Percentiles rank a stretch among this genome's conserved stretches.
These are phyloP conservation scores for Trichoplusia ni DNA, from an alignment of 1,140 invertebrate species.

Conservation along the genomic window DNA sequence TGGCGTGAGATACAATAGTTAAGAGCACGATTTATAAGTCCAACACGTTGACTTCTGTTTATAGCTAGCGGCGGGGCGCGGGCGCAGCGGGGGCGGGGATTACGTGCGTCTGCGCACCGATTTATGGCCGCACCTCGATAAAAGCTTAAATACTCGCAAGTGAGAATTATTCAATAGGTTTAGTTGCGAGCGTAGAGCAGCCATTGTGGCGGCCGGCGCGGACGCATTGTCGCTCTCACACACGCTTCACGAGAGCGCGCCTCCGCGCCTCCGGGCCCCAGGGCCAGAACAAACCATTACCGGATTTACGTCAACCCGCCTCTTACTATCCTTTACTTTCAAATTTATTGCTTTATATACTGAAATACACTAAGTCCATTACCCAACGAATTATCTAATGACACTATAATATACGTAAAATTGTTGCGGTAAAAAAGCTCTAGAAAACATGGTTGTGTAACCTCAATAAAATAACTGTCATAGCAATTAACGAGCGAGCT, in stretches of 20 bases:
- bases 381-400: no score
- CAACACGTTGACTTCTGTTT: constrained; percentile 81
- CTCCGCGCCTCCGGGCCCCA: no score
- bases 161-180: constrained; percentile 71
- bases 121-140: constrained; percentile 77
- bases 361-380: constrained; percentile 1
- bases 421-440: no score
- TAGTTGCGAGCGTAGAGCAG: constrained; percentile 49
- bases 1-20: constrained; percentile 81
- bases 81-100: constrained; percentile 64
- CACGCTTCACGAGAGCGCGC: neutral
- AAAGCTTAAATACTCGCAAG: constrained; percentile 78
- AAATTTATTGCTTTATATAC: constrained; percentile 16
- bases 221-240: constrained; percentile 18
- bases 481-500: no score
- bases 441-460: no score
- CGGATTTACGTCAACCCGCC: constrained; percentile 25
- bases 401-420: no score
- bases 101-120: constrained; percentile 75
- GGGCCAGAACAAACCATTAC: constrained; percentile 6
- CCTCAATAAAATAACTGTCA: no score
- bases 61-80: constrained; percentile 72
- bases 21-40: constrained; percentile 81
- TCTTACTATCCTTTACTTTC: neutral
- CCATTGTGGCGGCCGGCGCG: constrained; percentile 41